phyloP scores from a whole-genome alignment of 1,140 invertebrate species.

The Bombus pascuorum region DNA sequence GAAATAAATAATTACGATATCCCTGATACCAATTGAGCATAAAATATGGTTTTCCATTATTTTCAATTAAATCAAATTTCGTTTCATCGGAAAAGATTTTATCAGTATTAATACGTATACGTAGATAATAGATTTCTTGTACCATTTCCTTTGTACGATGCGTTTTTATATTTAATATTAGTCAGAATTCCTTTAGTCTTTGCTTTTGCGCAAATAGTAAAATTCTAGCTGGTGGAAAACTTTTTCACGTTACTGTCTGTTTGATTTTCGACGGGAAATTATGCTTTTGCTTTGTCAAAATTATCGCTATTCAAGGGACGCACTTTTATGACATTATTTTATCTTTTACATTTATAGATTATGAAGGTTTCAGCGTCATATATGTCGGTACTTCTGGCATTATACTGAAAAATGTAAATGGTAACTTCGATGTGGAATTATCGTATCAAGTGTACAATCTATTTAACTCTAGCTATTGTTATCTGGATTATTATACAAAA shows the following conservation, averaged over 20 bases:
- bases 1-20: too few relatives aligned
- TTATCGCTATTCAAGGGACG: not conserved
- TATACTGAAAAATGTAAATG: conserved; percentile 6
- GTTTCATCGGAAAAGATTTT: too few relatives aligned
- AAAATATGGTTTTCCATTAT: not conserved
- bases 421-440: not conserved
- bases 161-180: not conserved
- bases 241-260: not conserved
- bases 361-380: conserved; percentile 57
- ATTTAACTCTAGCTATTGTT: not conserved
- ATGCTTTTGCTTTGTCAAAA: not conserved
- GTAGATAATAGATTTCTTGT: too few relatives aligned
- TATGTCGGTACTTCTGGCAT: conserved; percentile 49
- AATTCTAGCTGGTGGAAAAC: not conserved
- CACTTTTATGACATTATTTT: not conserved
- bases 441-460: not conserved
- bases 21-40: accelerated
- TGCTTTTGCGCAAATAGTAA: not conserved
- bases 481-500: not conserved
- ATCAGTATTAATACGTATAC: too few relatives aligned
- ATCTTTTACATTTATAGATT: conserved; percentile 37
- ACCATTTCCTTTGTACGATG: not conserved
- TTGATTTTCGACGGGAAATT: not conserved
- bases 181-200: not conserved
- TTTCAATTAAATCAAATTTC: too few relatives aligned